phyloP scores from a whole-genome alignment of 2,113 vertebrate species.

The Lepus europaeus region DNA sequence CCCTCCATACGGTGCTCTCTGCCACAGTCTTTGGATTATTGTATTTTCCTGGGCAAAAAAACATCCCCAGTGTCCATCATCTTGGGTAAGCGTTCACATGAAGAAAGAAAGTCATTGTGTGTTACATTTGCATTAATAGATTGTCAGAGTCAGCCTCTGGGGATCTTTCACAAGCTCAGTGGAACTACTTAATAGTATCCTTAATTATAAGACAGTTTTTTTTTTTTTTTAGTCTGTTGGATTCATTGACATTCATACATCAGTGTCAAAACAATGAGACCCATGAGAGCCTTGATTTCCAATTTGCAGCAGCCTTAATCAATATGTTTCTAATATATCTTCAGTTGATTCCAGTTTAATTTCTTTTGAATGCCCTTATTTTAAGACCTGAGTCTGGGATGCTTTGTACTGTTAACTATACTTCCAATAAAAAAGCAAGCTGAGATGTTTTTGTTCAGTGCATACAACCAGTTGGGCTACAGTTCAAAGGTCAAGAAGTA shows the following conservation, averaged over 20 bases:
- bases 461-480: background rate
- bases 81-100: background rate
- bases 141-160: background rate
- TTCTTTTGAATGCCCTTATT: background rate
- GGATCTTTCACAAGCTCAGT: conserved; percentile 16
- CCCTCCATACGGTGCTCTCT: background rate
- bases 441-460: background rate
- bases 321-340: background rate
- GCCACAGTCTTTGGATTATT: background rate
- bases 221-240: background rate
- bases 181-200: conserved; percentile 25
- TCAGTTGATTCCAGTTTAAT: background rate
- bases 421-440: background rate
- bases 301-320: background rate
- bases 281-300: background rate
- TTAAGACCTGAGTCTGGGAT: background rate
- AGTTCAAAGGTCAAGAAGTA: background rate
- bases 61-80: background rate
- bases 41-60: background rate
- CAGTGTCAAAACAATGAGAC: background rate
- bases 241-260: conserved; percentile 34
- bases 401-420: background rate
- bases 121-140: background rate
- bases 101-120: conserved; percentile 37
- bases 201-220: background rate